Base-by-base conservation (phyloP, 2,888 invertebrate genomes). In the Zygothrica quintamaculata region DNA sequence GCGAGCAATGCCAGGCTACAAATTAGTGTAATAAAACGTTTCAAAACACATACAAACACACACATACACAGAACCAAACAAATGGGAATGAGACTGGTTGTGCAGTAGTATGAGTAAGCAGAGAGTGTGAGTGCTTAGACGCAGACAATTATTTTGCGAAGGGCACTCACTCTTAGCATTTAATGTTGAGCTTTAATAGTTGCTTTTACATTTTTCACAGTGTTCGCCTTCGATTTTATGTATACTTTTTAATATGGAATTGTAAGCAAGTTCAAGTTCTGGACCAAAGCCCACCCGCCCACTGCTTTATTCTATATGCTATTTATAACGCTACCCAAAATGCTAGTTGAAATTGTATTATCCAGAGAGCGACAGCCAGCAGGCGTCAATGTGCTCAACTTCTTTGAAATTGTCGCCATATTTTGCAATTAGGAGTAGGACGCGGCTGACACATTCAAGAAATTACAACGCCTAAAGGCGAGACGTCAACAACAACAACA, bases 21-120 rank as follows among this genome's bases (percentile, higher is more conserved):
- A 90, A 90, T 90, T 90, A 89, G 90, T 88, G 81, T 89, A 90
- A 90, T 90, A 90, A 90, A 90, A 89, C 88, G 90, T 90, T 90
- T 87, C 88, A 90, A 89, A 89, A 88, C 57, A 37, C 50, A 48
- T 43, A 51, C 33, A 39, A 51, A 59, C 42, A 58, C 11, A 67
- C 52, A 40, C n/a, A 50, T 37, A 51, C 26, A 37, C n/a, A n/a
- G n/a, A n/a, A 11, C 11, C 22, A 4, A 18, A 4, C 9, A 5
- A 13, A n/a, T 44, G 44, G 6, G 52, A 22, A 22, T 22, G 3
- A 51, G n/a, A n/a, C n/a, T n/a, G n/a, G n/a, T n/a, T n/a, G n/a
- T n/a, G n/a, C n/a, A n/a, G n/a, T n/a, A n/a, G 22, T 15, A 46
- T 6, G 44, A 9, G 44, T n/a, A 44, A 33, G 43, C 8, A 18